phyloP scores from a whole-genome alignment of 2,888 invertebrate genomes.

The Napeogenes sylphis region DNA sequence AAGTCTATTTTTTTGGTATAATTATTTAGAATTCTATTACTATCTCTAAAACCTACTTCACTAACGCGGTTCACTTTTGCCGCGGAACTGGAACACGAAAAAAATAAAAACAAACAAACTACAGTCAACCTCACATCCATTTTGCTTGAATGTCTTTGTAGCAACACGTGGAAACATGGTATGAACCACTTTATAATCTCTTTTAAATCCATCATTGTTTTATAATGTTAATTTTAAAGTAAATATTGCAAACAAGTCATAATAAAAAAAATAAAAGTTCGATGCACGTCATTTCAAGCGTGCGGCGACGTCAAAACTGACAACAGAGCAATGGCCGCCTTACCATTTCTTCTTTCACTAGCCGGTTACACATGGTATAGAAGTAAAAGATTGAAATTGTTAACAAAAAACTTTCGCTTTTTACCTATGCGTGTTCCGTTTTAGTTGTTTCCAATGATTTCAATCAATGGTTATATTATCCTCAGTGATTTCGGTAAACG shows the following conservation, averaged over 20 bases:
- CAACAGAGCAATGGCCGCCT: conserved; percentile 34
- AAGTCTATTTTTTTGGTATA: conserved; percentile 44
- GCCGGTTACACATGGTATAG: conserved; percentile 14
- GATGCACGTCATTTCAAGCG: conserved; percentile 49
- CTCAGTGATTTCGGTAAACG: conserved; percentile 14
- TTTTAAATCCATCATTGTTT: conserved; percentile 64
- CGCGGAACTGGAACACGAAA: conserved; percentile 45
- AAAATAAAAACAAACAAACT: conserved; percentile 60
- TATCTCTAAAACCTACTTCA: conserved; percentile 37
- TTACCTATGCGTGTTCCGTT: conserved; percentile 49
- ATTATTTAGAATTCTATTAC: conserved; percentile 26
- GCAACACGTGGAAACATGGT: conserved; percentile 66
- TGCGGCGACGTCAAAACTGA: conserved; percentile 46
- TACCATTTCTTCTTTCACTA: conserved; percentile 65
- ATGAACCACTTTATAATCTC: conserved; percentile 74
- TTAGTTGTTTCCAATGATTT: conserved; percentile 32
- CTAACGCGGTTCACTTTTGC: conserved; percentile 43
- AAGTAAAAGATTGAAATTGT: conserved; percentile 6
- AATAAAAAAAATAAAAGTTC: conserved; percentile 22
- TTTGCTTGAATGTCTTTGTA: conserved; percentile 40
- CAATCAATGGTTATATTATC: conserved; percentile 7
- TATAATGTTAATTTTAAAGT: conserved; percentile 21
- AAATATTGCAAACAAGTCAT: conserved; percentile 20
- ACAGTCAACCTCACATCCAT: conserved; percentile 41
- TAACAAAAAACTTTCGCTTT: conserved; percentile 36